These are phyloP conservation scores for Timema podura DNA, from an alignment of 2,888 invertebrate species.

Conservation along the genomic window DNA sequence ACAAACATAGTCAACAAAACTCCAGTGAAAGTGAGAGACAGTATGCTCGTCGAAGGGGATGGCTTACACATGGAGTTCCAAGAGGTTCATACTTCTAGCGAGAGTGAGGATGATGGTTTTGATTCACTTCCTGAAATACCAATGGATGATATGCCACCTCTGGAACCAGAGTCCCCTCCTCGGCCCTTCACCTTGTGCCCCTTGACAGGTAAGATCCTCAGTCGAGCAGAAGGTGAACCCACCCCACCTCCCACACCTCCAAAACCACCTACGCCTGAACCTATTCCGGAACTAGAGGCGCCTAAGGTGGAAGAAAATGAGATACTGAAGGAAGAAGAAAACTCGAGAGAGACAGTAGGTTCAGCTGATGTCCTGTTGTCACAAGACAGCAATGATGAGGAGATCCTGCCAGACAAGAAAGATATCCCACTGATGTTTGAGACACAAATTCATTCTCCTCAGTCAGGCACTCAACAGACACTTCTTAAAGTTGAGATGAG, in stretches of 20 bases:
- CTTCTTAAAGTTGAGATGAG: constrained; percentile 50
- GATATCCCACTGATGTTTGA: constrained; percentile 35
- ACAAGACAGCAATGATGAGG: constrained; percentile 43
- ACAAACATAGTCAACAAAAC: not conserved
- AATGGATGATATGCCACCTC: constrained; percentile 44
- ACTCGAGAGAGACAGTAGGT: not conserved
- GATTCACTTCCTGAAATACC: constrained; percentile 28
- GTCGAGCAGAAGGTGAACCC: constrained; percentile 60
- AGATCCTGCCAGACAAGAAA: constrained; percentile 28
- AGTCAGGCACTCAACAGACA: constrained; percentile 35
- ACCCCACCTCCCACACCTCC: constrained; percentile 49
- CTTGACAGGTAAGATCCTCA: constrained; percentile 54
- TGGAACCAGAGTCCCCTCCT: constrained; percentile 60
- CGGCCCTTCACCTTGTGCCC: constrained; percentile 69
- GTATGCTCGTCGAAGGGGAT: constrained; percentile 44
- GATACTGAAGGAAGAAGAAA: constrained; percentile 26
- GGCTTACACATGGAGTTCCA: constrained; percentile 47
- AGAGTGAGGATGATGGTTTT: constrained; percentile 25
- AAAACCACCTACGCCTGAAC: constrained; percentile 41
- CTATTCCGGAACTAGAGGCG: constrained; percentile 37
- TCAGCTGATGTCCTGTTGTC: constrained; percentile 39
- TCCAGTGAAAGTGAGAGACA: constrained; percentile 37
- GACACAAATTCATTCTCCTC: constrained; percentile 36
- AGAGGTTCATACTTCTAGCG: constrained; percentile 34
- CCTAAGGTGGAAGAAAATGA: constrained; percentile 37